Evolutionary conservation across 2,113 vertebrate genomes (phyloP).

Genomic region (Strix aluco): DNA sequence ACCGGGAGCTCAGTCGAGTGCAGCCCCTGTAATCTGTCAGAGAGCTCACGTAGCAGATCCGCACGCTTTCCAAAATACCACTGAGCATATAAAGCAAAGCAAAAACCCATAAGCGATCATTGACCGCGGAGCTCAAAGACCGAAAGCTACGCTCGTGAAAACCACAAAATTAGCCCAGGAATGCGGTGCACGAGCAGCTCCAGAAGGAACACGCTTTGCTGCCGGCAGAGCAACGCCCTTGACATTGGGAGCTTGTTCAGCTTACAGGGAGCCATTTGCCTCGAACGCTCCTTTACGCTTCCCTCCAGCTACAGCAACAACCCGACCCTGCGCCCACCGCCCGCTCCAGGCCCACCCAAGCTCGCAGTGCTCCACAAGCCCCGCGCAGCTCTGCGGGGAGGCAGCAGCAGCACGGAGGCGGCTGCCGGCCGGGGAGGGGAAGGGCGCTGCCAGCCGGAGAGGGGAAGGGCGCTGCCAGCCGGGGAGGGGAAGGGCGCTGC

Average conservation of each 20-base stretch:
- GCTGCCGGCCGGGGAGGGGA: too few relatives aligned
- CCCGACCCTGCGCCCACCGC: rapidly evolving
- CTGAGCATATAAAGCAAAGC: constrained; percentile 12
- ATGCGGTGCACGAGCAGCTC: background rate
- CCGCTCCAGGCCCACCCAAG: too few relatives aligned
- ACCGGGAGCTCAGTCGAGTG: background rate
- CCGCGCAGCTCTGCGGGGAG: background rate
- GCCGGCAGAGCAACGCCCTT: background rate
- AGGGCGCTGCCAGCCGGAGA: too few relatives aligned
- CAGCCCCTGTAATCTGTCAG: background rate
- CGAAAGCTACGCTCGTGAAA: background rate
- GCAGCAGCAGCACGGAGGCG: rapidly evolving
- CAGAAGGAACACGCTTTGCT: background rate
- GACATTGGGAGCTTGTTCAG: background rate
- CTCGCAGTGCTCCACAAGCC: rapidly evolving
- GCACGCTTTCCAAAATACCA: background rate
- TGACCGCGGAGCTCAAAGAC: background rate
- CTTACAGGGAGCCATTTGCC: background rate
- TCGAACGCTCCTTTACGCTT: rapidly evolving
- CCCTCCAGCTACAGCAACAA: background rate
- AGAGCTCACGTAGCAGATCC: background rate
- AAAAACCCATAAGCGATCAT: background rate
- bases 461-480: too few relatives aligned
- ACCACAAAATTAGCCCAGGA: background rate
- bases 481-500: too few relatives aligned